Conservation (phyloP, 2,797 vertebrate genomes). For the Alosa sapidissima region DNA sequence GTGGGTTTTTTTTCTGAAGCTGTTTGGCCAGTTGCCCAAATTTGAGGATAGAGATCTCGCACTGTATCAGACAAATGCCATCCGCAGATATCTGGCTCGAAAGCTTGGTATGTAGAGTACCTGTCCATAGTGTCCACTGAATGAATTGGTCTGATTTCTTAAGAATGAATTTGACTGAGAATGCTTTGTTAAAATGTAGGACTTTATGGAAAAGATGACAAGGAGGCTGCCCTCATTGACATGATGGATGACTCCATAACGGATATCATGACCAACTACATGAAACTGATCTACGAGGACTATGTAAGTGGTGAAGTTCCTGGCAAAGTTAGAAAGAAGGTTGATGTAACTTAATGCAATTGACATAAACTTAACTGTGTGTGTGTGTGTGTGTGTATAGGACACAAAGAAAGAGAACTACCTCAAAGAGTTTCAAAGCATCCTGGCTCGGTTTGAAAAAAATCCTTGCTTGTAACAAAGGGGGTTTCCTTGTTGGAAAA, state of each 20-base stretch:
- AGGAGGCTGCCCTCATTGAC: slow-evolving; percentile 61
- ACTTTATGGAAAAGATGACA: slow-evolving; percentile 84
- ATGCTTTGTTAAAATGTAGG: not conserved
- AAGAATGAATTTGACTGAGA: not conserved
- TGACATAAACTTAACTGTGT: not conserved
- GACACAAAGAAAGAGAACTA: not conserved
- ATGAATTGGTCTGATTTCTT: not conserved
- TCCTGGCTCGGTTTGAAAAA: not conserved
- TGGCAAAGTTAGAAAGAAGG: slow-evolving; percentile 59
- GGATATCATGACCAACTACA: not conserved
- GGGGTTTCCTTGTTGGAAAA: slow-evolving; percentile 1
- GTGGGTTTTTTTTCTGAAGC: not conserved
- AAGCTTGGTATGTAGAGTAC: not conserved
- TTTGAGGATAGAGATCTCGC: slow-evolving; percentile 11
- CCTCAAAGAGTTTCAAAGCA: not conserved
- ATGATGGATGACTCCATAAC: not conserved
- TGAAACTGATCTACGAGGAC: not conserved
- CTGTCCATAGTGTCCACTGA: not conserved
- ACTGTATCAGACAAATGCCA: slow-evolving; percentile 10
- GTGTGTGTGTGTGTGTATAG: not conserved
- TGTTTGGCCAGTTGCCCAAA: slow-evolving; percentile 18
- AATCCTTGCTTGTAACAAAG: not conserved
- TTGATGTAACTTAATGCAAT: not conserved
- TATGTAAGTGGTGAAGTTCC: slow-evolving; percentile 80
- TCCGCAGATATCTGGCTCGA: not conserved